These are phyloP conservation scores for Psittacula cyanocephala DNA, from an alignment of 2,113 vertebrate species.

Conservation along the genomic window DNA sequence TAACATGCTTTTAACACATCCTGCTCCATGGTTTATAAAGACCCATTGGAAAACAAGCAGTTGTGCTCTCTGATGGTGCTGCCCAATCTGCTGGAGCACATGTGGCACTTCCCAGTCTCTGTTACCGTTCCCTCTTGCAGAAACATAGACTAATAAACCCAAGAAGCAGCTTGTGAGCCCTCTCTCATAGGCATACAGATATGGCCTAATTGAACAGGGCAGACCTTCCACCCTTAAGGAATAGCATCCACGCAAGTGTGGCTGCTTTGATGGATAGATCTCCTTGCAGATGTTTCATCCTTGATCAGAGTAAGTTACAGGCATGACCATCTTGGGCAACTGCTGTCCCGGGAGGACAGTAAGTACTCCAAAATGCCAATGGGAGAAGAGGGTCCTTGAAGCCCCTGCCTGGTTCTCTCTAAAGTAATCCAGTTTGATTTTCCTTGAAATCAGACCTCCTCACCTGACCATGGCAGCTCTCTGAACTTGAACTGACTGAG, in stretches of 20 bases:
- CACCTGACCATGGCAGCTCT: neutral
- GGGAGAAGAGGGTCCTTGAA: neutral
- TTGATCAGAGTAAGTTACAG: neutral
- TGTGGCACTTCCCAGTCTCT: neutral
- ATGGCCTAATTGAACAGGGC: neutral
- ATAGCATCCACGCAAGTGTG: neutral
- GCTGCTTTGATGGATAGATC: neutral
- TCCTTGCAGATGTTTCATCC: neutral
- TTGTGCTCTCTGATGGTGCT: neutral
- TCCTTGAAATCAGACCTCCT: neutral
- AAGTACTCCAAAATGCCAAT: neutral
- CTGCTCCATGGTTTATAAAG: neutral
- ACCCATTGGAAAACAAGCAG: neutral
- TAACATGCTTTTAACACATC: neutral
- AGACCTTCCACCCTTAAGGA: neutral
- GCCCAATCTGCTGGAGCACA: neutral
- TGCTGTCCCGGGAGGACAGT: neutral
- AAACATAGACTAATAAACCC: neutral
- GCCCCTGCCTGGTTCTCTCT: neutral
- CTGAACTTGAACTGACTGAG: neutral
- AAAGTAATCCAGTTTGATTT: neutral
- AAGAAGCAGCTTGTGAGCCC: neutral
- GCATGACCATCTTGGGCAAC: neutral
- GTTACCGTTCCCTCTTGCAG: neutral
- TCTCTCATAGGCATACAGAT: neutral